Conservation (phyloP, 2,797 vertebrate genomes). For the Loriculus beryllinus region DNA sequence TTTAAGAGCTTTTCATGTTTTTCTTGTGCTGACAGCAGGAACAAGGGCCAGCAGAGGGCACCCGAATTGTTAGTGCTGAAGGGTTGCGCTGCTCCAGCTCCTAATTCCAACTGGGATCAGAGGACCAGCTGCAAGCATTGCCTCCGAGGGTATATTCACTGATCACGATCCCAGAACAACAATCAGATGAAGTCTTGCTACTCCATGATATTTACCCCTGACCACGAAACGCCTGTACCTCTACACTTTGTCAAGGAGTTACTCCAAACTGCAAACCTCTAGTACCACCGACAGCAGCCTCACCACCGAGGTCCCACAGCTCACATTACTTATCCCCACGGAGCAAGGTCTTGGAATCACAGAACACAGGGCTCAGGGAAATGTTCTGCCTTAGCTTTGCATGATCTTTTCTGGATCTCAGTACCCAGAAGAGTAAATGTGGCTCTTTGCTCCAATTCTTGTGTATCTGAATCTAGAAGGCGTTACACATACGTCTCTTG, state of each 20-base stretch:
- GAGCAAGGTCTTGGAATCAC: not conserved
- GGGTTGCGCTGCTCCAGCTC: not conserved
- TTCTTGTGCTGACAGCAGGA: not conserved
- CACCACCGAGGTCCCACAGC: not conserved
- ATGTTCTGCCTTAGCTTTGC: accelerated
- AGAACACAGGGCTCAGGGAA: not conserved
- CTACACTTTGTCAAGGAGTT: not conserved
- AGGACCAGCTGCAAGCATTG: accelerated
- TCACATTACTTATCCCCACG: not conserved
- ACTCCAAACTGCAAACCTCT: not conserved
- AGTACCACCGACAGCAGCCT: not conserved
- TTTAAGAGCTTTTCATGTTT: accelerated
- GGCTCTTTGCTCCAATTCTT: not conserved
- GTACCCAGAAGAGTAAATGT: not conserved
- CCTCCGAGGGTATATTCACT: accelerated
- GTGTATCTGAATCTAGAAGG: not conserved
- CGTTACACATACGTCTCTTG: accelerated
- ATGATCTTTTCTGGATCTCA: not conserved
- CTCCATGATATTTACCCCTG: accelerated
- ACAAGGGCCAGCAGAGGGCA: constrained; percentile 48
- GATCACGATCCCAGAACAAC: not conserved
- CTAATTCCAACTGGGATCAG: accelerated
- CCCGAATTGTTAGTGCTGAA: not conserved
- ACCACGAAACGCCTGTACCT: accelerated
- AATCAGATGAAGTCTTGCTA: not conserved